Evolutionary conservation across 2,113 vertebrate species (phyloP), one percentile per base, ranked within the genome.

Genomic region (Paedocypris sp.): DNA sequence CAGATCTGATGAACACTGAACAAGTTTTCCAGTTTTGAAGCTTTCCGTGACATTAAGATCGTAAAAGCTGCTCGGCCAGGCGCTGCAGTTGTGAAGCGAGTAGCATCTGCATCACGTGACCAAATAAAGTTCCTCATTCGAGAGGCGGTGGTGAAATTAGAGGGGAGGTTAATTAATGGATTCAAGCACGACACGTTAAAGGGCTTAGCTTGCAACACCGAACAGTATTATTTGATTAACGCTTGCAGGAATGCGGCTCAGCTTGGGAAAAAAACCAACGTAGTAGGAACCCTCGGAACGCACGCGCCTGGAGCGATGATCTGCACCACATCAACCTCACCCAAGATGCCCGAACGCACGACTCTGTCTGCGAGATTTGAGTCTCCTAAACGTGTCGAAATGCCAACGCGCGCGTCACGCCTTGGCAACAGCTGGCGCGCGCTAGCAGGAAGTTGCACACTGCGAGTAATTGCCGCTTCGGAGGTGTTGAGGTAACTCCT

Each of bases 81-180:
- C n/a, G n/a, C 36, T 19, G 36, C 52, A 41, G 19, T 31, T 42
- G 31, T 29, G 36, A 28, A 22, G 25, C 4, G 13, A 39, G 19
- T 23, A 18, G 19, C 16, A 28, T 54, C 46, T 29, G 33, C 51
- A 29, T 35, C 42, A 68, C 39, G 38, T 58, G 38, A 9, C 48
- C 15, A 49, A 65, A 63, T 45, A 63, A 73, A 69, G 60, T 59
- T 54, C 18, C 43, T n/a, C 20, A 53, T 48, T 57, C 47, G 42
- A 50, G 36, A 19, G 15, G 41, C 22, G 42, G 45, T 31, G 25
- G 47, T 31, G 41, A 23, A 53, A 57, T 43, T 50, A 49, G 61
- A 45, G 54, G 31, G 47, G 56, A 64, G 67, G 71, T 73, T 65
- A 69, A 71, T 62, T 71, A 73, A 69, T 64, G 52, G 59, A 61